Evolutionary conservation across 2,113 vertebrate genomes (phyloP).

Genomic region (Euleptes europaea): DNA sequence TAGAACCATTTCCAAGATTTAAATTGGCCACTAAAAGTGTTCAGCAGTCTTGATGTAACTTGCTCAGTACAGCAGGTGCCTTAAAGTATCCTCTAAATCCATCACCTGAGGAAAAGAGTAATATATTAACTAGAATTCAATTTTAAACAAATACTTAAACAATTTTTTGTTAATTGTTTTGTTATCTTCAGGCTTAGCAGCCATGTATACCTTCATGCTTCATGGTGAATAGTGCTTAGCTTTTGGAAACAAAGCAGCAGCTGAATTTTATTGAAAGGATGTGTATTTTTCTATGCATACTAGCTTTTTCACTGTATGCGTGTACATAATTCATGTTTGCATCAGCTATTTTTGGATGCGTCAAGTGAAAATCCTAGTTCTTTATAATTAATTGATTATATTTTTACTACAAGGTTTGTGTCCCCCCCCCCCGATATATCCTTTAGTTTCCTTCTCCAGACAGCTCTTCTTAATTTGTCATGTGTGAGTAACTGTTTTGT

Average conservation of each 20-base stretch:
- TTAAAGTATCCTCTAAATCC: not conserved
- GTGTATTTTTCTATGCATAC: not conserved
- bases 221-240: not conserved
- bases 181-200: not conserved
- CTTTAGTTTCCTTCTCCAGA: not conserved
- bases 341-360: not conserved
- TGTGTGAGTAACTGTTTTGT: not conserved
- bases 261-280: not conserved
- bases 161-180: not conserved
- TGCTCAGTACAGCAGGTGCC: not conserved
- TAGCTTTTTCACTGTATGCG: not conserved
- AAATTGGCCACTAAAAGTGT: not conserved
- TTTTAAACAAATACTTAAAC: not conserved
- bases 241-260: not conserved
- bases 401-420: not conserved
- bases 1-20: not conserved
- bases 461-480: not conserved
- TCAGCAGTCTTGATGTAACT: not conserved
- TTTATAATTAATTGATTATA: not conserved
- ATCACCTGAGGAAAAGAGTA: not conserved
- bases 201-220: not conserved
- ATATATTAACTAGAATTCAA: not conserved
- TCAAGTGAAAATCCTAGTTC: not conserved
- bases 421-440: not conserved
- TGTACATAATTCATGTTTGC: not conserved